Evolutionary conservation across 2,797 vertebrate genomes (phyloP).

Genomic region (Bovichtus diacanthus): DNA sequence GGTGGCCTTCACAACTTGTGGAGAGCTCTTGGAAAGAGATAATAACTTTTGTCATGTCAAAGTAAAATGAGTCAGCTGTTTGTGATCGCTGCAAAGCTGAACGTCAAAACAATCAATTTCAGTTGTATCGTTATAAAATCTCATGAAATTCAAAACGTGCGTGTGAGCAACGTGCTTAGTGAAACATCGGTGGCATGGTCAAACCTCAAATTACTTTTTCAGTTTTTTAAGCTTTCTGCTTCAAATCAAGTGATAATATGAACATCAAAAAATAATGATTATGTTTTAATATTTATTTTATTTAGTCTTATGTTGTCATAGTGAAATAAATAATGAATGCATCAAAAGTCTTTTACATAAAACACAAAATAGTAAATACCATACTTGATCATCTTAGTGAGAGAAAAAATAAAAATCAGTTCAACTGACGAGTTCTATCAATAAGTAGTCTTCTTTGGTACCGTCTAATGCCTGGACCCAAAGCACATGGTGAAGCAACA

Average conservation of each 20-base stretch:
- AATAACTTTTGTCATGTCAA: slow-evolving; percentile 30
- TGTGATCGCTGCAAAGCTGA: slow-evolving; percentile 1
- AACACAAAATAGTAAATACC: slow-evolving; percentile 15
- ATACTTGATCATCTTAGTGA: not conserved
- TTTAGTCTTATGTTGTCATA: not conserved
- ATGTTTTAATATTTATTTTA: slow-evolving; percentile 35
- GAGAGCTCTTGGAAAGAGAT: not conserved
- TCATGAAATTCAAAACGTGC: not conserved
- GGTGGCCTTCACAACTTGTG: slow-evolving; percentile 39
- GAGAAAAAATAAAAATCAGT: not conserved
- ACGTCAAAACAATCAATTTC: slow-evolving; percentile 37
- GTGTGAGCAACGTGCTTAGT: not conserved
- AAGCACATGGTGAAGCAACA: not conserved
- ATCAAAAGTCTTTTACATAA: slow-evolving; percentile 13
- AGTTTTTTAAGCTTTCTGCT: not conserved
- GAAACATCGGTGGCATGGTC: not conserved
- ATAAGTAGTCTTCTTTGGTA: not conserved
- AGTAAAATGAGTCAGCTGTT: slow-evolving; percentile 33
- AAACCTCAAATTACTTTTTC: not conserved
- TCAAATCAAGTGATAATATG: not conserved
- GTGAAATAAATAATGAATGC: slow-evolving; percentile 62
- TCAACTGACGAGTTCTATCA: not conserved
- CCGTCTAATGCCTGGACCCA: not conserved
- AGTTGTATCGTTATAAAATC: slow-evolving; percentile 1
- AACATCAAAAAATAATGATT: not conserved